Evolutionary conservation across 2,888 invertebrate species (phyloP).

Genomic region (Scaeva pyrastri): DNA sequence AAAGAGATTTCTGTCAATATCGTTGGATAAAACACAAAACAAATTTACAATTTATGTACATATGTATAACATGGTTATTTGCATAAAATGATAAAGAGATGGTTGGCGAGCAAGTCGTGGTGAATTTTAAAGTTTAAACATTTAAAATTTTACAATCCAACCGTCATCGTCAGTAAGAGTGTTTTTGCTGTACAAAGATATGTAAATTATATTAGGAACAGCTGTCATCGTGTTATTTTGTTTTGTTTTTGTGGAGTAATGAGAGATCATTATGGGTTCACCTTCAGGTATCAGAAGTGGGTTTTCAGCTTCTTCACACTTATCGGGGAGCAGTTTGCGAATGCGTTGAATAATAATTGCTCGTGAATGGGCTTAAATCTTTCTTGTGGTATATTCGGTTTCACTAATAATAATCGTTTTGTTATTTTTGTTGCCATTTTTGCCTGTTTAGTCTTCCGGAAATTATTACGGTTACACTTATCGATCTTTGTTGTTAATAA

Average conservation of each 20-base stretch:
- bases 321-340: constrained; percentile 10
- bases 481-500: not conserved
- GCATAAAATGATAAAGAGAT: constrained; percentile 1
- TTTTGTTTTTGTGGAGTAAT: constrained; percentile 5
- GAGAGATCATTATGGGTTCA: constrained; percentile 27
- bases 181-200: constrained; percentile 17
- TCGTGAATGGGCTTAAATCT: constrained; percentile 12
- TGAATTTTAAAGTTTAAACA: constrained; percentile 37
- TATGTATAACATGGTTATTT: constrained; percentile 10
- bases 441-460: constrained; percentile 17
- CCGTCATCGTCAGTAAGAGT: not conserved
- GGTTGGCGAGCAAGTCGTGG: constrained; percentile 13
- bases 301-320: constrained; percentile 18
- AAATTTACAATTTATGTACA: constrained; percentile 1
- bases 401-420: not conserved
- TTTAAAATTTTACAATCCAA: constrained; percentile 13
- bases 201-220: constrained; percentile 17
- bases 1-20: constrained; percentile 28
- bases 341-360: constrained; percentile 25
- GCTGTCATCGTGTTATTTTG: not conserved
- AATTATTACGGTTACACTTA: constrained; percentile 13
- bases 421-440: not conserved
- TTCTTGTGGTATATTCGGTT: constrained; percentile 37
- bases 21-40: constrained; percentile 35
- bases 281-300: constrained; percentile 19